Conservation (phyloP, 1,140 invertebrate genomes). For the Drosophila auraria region DNA sequence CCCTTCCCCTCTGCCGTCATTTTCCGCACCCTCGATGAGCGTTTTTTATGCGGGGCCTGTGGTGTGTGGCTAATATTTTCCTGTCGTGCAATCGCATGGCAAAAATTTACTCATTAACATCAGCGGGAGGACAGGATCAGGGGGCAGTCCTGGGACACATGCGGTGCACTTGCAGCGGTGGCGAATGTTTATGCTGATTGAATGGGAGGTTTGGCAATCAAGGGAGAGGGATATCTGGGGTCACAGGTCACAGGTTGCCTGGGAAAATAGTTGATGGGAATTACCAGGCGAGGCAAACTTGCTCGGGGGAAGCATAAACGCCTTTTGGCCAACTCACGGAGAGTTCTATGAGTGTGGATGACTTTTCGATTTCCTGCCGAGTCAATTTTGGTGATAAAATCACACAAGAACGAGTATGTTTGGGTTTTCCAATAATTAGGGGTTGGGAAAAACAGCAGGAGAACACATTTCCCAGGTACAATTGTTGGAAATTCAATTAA, state of each 20-base stretch:
- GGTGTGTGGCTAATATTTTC: constrained; percentile 80
- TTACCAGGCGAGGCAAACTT: constrained; percentile 14
- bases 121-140: constrained; percentile 41
- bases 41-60: constrained; percentile 80
- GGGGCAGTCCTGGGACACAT: constrained; percentile 57
- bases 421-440: constrained; percentile 2
- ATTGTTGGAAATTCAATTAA: neutral
- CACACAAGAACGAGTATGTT: neutral
- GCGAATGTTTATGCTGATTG: constrained; percentile 69
- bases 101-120: constrained; percentile 77
- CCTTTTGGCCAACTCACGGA: constrained; percentile 24
- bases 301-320: constrained; percentile 9
- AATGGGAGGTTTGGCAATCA: constrained; percentile 42
- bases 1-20: neutral
- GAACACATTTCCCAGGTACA: neutral
- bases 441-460: constrained; percentile 25
- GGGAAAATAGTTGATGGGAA: constrained; percentile 53
- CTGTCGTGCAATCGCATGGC: constrained; percentile 65
- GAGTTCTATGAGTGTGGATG: constrained; percentile 12
- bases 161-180: constrained; percentile 75
- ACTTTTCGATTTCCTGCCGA: constrained; percentile 28
- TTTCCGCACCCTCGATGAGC: constrained; percentile 11
- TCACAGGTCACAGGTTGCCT: constrained; percentile 65
- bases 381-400: neutral
- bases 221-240: neutral